Base-by-base conservation (phyloP, 2,797 vertebrate genomes). In the Thamnophis elegans region DNA sequence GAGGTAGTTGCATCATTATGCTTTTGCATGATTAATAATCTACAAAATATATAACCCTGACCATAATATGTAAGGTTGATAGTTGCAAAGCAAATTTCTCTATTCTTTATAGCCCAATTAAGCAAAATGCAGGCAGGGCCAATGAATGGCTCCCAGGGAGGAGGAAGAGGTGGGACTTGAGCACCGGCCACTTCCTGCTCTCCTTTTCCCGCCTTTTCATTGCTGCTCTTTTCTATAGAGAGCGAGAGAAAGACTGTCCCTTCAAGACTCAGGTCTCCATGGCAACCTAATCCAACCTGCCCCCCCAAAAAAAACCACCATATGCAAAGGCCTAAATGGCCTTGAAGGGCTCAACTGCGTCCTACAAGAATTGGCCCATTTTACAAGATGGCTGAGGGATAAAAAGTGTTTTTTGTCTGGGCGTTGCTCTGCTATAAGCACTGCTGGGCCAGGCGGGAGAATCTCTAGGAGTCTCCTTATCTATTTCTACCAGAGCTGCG, bases 161-260 rank as follows among this genome's bases (percentile, higher is more conserved):
- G 85, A 12, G 5, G 32, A 59, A 12, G 18, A 53, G 56, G 25
- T 2, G 10, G 36, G 42, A 5, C 25, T 10, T 42, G 5, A 25
- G 11, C 13, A 18, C 5, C 22, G 42, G 5, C 42, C 12, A 2
- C 36, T 5, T 10, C 25, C 18, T 1, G 89, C 0, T 22, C 6
- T n/a, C 2, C n/a, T 53, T 90, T 93, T 88, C 90, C 85, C 68
- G 56, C 92, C 85, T 42, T 85, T 65, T 78, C 55, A 11, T 82
- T 47, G 20, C 73, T 82, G 36, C 20, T 82, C 18, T 82, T 25
- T 12, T 73, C 32, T 36, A 11, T 9, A 22, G 10, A 14, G 68
- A 58, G 18, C 1, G 5, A 20, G 8, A 78, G 68, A 26, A 2
- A 22, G 18, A 78, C 3, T 7, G 9, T 4, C 73, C 73, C 73